Evolutionary conservation across 2,113 vertebrate species (phyloP).

Genomic region (Rousettus leschenaultii): DNA sequence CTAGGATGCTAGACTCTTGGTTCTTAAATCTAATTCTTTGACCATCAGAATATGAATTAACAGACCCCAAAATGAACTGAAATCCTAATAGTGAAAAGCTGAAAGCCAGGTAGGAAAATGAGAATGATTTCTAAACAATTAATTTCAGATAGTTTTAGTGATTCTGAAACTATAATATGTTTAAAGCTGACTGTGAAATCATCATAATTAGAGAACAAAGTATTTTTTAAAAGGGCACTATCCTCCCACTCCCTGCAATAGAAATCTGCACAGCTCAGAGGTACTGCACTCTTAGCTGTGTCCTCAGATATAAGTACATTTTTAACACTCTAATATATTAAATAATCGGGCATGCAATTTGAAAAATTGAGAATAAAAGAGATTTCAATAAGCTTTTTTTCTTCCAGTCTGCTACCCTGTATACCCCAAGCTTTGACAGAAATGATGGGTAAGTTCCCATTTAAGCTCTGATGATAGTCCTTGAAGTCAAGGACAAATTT

Average conservation of each 20-base stretch:
- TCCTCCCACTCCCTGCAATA: neutral
- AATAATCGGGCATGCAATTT: neutral
- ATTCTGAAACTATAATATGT: neutral
- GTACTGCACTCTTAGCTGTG: neutral
- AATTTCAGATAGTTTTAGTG: neutral
- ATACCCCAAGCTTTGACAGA: neutral
- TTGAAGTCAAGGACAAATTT: neutral
- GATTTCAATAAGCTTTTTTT: neutral
- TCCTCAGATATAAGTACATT: neutral
- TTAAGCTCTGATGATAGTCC: neutral
- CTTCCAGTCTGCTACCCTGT: neutral
- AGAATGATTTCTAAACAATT: neutral
- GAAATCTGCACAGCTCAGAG: neutral
- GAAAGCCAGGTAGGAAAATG: neutral
- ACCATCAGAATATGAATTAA: slow-evolving; percentile 28
- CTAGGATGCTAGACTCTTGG: neutral
- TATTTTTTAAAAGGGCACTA: neutral
- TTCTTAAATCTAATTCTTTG: neutral
- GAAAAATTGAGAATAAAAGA: neutral
- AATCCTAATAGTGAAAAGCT: neutral
- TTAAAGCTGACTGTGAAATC: neutral
- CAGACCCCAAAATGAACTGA: neutral
- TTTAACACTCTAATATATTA: slow-evolving; percentile 16
- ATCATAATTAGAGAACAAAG: neutral
- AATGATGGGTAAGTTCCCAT: neutral